Evolutionary conservation across 2,888 invertebrate species (phyloP).

Genomic region (Cephus sareptanus): DNA sequence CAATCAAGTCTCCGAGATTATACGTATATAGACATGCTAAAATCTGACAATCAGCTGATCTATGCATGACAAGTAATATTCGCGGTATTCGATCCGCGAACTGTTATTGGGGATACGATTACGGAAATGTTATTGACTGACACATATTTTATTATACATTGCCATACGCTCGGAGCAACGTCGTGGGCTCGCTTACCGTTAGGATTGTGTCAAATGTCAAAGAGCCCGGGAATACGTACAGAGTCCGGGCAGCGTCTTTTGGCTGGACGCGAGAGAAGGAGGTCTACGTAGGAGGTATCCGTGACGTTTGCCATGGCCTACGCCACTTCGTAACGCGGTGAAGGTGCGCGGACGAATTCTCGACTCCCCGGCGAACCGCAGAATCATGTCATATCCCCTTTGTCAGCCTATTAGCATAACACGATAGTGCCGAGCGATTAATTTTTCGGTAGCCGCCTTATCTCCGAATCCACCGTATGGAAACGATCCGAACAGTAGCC

Average conservation of each 20-base stretch:
- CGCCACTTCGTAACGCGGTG: not conserved
- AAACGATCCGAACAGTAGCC: not conserved
- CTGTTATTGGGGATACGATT: not conserved
- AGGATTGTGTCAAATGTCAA: slow-evolving; percentile 30
- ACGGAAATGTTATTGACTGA: not conserved
- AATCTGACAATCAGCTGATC: not conserved
- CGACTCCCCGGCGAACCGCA: slow-evolving; percentile 10
- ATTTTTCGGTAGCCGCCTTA: not conserved
- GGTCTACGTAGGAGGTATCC: not conserved
- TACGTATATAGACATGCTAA: not conserved
- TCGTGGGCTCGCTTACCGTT: slow-evolving; percentile 10
- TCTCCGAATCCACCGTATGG: not conserved
- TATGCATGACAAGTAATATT: not conserved
- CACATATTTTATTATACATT: not conserved
- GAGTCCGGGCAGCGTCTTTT: not conserved
- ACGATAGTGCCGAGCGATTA: slow-evolving; percentile 11
- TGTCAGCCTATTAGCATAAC: slow-evolving; percentile 19
- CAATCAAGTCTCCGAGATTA: not conserved
- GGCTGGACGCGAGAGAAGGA: not conserved
- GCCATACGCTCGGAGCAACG: not conserved
- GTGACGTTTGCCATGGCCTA: not conserved
- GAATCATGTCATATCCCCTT: slow-evolving; percentile 21
- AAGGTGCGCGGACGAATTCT: not conserved
- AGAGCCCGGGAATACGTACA: slow-evolving; percentile 5
- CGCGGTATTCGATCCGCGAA: not conserved